Percentiles rank a stretch among this genome's conserved stretches.
Conservation (phyloP, 2,113 vertebrate species). For the Piliocolobus tephrosceles region DNA sequence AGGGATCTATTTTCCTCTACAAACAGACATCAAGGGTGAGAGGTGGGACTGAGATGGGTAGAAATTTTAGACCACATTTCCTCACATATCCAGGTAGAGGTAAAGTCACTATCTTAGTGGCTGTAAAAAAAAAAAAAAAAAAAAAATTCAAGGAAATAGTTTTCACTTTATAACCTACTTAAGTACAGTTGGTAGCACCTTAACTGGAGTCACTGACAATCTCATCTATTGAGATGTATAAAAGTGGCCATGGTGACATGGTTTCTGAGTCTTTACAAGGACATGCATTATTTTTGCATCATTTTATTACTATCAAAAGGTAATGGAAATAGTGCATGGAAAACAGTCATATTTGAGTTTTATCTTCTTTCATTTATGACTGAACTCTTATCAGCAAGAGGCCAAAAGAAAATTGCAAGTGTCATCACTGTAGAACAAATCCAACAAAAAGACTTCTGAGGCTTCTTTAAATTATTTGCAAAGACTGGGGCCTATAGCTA, state of each 20-base stretch:
- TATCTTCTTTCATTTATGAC: background rate
- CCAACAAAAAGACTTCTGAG: background rate
- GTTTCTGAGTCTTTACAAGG: background rate
- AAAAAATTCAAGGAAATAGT: background rate
- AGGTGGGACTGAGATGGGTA: fast-evolving
- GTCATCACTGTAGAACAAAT: background rate
- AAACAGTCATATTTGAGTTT: background rate
- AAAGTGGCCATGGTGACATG: background rate
- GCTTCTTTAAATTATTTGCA: background rate
- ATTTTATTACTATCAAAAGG: background rate
- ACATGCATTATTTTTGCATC: fast-evolving
- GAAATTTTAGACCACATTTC: fast-evolving
- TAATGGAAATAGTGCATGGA: background rate
- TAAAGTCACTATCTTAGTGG: background rate
- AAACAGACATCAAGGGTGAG: background rate
- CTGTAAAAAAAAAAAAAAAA: background rate
- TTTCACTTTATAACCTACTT: background rate
- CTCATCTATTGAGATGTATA: background rate
- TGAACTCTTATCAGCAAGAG: background rate
- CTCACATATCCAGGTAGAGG: background rate
- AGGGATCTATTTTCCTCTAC: background rate
- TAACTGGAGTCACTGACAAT: background rate
- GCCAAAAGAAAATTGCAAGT: background rate
- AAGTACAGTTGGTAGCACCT: background rate
- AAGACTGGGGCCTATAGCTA: background rate